Evolutionary conservation across 1,140 invertebrate genomes (phyloP), one percentile per base, ranked within the genome.

Genomic region (Drosophila biarmipes): DNA sequence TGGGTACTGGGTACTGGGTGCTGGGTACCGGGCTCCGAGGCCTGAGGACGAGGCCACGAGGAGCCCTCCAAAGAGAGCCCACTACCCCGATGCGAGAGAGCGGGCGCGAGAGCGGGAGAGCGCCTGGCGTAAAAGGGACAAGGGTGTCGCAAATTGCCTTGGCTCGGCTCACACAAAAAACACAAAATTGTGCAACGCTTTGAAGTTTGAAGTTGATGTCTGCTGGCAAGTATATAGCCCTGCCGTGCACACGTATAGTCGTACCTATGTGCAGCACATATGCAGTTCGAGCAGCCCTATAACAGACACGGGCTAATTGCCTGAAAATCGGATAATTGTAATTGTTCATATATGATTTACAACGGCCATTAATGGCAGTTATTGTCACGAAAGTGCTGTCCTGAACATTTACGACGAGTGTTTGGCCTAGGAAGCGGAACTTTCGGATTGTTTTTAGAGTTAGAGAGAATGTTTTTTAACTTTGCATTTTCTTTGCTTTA

Each of bases 141-240:
- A 61, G 59, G 51, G 52, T 59, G 57, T 55, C 46, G 59, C 43
- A 57, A 76, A 75, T 75, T 76, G 72, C 73, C 72, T 76, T 76
- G 73, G 73, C 37, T 73, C 62, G 48, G 73, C 73, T 57, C 54
- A 64, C 10, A 35, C 29, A 19, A 31, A 51, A 34, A 35, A 61
- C 8, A 42, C 19, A 29, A 64, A 74, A 74, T 73, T 75, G 59
- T 75, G 72, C 72, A 74, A 75, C 54, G 54, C 31, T 72, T 52
- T 37, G 46, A 72, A 72, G 68, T 72, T 59, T 68, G 37, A 72
- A 72, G 67, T 72, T 58, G 43, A 48, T 48, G 34, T 21, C 14
- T 49, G 29, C 34, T 57, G 42, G 19, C 29, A 43, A 49, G 49
- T n/a, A 54, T 19, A 68, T n/a, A 3, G 21, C 46, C 24, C 6